These are phyloP conservation scores for Papilio polytes DNA, from an alignment of 1,140 invertebrate species.

Conservation along the genomic window DNA sequence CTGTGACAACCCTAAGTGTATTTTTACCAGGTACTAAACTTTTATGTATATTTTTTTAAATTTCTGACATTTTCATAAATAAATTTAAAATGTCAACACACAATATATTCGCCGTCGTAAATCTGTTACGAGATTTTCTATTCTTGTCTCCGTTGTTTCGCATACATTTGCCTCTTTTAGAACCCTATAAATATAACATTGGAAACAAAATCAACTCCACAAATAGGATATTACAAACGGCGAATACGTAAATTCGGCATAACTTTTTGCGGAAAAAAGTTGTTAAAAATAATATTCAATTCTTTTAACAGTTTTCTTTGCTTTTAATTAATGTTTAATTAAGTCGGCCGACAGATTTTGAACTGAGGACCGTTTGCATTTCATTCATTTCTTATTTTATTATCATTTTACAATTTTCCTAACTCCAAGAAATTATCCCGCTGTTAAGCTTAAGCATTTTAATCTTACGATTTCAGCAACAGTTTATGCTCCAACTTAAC, in stretches of 20 bases:
- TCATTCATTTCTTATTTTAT: slow-evolving; percentile 11
- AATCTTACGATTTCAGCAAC: slow-evolving; percentile 16
- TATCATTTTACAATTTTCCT: background rate
- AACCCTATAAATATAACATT: slow-evolving; percentile 11
- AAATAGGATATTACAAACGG: slow-evolving; percentile 7
- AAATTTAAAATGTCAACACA: background rate
- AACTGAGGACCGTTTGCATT: background rate
- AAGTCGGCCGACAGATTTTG: background rate
- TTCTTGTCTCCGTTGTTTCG: background rate
- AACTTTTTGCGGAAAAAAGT: background rate
- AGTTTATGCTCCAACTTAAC: background rate
- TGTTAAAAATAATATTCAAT: background rate
- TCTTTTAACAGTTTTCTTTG: background rate
- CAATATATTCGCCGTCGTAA: background rate
- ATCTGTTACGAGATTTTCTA: slow-evolving; percentile 4
- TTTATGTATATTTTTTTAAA: background rate
- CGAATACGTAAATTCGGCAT: background rate
- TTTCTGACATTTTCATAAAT: background rate
- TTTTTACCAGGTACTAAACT: too few species aligned
- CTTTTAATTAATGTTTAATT: background rate
- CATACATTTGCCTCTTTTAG: background rate
- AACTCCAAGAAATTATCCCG: slow-evolving; percentile 8
- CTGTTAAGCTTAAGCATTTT: background rate
- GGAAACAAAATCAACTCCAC: background rate
- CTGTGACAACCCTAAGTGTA: too few species aligned